phyloP scores from a whole-genome alignment of 2,888 invertebrate species.

The Dicyrtoma fusca region DNA sequence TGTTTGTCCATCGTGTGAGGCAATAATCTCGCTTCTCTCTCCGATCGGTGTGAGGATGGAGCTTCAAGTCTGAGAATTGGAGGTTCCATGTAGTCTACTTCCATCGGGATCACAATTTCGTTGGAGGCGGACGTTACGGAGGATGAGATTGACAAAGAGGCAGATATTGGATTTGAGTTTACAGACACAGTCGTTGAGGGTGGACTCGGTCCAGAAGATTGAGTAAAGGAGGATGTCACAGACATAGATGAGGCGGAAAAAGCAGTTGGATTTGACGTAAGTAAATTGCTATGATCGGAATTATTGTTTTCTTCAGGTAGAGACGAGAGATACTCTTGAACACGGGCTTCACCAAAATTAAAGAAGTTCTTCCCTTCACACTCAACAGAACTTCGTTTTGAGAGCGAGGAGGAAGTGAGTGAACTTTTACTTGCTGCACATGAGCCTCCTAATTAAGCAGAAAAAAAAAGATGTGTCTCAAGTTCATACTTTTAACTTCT shows the following conservation, averaged over 20 bases:
- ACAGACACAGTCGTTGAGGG: constrained; percentile 19
- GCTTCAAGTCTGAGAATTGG: constrained; percentile 25
- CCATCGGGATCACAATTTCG: constrained; percentile 20
- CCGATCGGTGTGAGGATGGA: constrained; percentile 12
- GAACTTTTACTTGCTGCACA: constrained; percentile 57
- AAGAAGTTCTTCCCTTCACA: constrained; percentile 59
- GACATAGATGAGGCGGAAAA: constrained; percentile 43
- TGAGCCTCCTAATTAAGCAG: constrained; percentile 56
- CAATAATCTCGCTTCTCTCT: neutral
- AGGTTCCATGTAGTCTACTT: constrained; percentile 26
- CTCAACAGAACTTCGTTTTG: constrained; percentile 52
- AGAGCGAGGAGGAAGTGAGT: constrained; percentile 50
- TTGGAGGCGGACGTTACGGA: neutral
- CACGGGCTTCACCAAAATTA: constrained; percentile 62
- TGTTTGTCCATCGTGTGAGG: neutral
- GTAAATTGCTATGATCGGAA: constrained; percentile 43
- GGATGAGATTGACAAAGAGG: constrained; percentile 17
- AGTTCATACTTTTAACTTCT: neutral
- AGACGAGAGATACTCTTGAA: constrained; percentile 63
- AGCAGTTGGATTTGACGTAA: constrained; percentile 36
- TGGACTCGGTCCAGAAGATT: constrained; percentile 20
- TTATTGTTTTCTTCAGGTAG: constrained; percentile 61
- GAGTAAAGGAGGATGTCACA: constrained; percentile 22
- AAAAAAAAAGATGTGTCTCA: neutral
- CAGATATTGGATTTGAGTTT: constrained; percentile 25